These are phyloP conservation scores for Mico argentatus DNA, from an alignment of 2,797 vertebrate genomes.

Conservation along the genomic window DNA sequence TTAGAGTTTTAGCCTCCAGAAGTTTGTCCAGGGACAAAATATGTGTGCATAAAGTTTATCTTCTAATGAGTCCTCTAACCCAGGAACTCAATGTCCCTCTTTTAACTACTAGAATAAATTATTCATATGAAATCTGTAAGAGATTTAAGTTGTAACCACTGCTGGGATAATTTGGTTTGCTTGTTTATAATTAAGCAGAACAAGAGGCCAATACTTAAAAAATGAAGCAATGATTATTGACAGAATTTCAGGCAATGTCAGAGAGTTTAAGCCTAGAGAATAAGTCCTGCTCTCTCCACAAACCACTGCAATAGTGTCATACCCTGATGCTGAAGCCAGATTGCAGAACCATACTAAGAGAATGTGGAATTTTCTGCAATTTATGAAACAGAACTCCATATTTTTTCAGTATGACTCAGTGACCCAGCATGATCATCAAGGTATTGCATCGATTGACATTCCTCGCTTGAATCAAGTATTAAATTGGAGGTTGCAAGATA, in stretches of 20 bases:
- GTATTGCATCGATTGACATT: neutral
- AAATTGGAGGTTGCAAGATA: neutral
- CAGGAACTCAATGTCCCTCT: neutral
- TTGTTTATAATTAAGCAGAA: neutral
- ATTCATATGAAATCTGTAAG: neutral
- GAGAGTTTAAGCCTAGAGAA: neutral
- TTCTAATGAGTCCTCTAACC: constrained; percentile 8
- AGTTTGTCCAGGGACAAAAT: neutral
- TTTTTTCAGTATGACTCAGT: neutral
- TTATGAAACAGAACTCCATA: neutral
- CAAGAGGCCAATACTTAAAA: neutral
- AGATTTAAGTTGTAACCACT: constrained; percentile 4
- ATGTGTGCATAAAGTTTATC: constrained; percentile 23
- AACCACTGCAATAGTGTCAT: neutral
- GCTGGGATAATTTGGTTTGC: neutral
- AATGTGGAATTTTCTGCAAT: neutral
- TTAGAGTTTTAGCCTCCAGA: neutral
- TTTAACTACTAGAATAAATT: neutral
- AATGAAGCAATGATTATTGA: neutral
- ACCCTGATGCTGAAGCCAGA: neutral
- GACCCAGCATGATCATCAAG: neutral
- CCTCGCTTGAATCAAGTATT: constrained; percentile 29
- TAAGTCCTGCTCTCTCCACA: neutral
- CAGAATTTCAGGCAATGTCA: constrained; percentile 33
- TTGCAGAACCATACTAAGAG: neutral